These are phyloP conservation scores for Perizoma flavofasciatum DNA, from an alignment of 2,888 invertebrate genomes.

Conservation along the genomic window DNA sequence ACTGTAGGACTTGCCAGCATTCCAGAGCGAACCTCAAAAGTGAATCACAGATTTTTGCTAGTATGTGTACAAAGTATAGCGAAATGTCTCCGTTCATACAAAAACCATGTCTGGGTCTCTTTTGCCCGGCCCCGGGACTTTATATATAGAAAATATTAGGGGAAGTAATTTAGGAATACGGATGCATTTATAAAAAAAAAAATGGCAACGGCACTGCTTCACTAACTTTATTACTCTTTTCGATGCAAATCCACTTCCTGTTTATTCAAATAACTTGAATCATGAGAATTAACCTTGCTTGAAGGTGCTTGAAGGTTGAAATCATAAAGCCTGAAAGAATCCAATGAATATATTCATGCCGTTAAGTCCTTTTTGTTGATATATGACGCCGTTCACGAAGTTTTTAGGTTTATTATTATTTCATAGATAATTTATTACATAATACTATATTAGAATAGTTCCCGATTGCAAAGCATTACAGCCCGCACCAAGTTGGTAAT, in stretches of 20 bases:
- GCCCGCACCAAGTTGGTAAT: too few relatives aligned
- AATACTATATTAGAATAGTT: not conserved
- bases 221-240: slow-evolving; percentile 4
- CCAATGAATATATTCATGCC: slow-evolving; percentile 29
- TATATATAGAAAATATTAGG: too few relatives aligned
- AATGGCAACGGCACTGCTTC: not conserved
- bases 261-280: slow-evolving; percentile 27
- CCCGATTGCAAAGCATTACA: too few relatives aligned
- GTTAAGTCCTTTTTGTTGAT: slow-evolving; percentile 18
- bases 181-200: too few relatives aligned
- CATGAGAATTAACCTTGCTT: slow-evolving; percentile 35
- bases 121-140: too few relatives aligned
- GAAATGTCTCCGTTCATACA: too few relatives aligned
- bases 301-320: slow-evolving; percentile 35
- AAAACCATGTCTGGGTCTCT: too few relatives aligned
- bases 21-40: too few relatives aligned
- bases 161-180: too few relatives aligned
- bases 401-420: slow-evolving; percentile 6
- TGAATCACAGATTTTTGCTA: too few relatives aligned
- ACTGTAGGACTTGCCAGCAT: too few relatives aligned
- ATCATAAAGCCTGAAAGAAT: slow-evolving; percentile 26
- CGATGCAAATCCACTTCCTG: slow-evolving; percentile 26
- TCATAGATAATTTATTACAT: slow-evolving; percentile 10
- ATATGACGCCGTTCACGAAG: slow-evolving; percentile 7
- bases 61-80: too few relatives aligned